Conservation (phyloP, 1,140 invertebrate genomes). For the Penaeus vannamei region DNA sequence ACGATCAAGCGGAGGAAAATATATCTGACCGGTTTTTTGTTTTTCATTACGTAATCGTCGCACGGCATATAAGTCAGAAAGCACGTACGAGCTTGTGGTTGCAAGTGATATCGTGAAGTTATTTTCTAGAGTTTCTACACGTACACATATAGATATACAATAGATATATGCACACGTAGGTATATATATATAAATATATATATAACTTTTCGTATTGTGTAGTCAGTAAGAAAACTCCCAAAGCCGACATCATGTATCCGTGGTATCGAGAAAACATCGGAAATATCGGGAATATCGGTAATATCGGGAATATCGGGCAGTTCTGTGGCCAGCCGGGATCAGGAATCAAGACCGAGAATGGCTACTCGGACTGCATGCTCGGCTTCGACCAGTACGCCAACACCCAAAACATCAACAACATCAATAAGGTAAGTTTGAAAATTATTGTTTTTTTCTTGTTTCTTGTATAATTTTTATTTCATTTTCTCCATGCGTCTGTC, state of each 20-base stretch:
- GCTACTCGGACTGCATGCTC: slow-evolving; percentile 59
- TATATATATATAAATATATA: slow-evolving; percentile 25
- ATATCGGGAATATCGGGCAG: slow-evolving; percentile 57
- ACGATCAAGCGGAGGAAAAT: too few relatives aligned
- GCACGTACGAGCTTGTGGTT: too few relatives aligned
- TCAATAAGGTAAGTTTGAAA: slow-evolving; percentile 51
- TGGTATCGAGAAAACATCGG: slow-evolving; percentile 60
- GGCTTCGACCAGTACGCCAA: slow-evolving; percentile 62
- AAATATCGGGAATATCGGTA: slow-evolving; percentile 53
- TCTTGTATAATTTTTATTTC: neutral
- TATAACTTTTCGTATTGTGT: neutral
- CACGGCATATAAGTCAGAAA: too few relatives aligned
- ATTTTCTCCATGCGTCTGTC: too few relatives aligned
- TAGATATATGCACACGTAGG: slow-evolving; percentile 21
- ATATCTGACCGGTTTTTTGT: too few relatives aligned
- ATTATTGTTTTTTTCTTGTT: neutral
- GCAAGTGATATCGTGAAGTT: too few relatives aligned
- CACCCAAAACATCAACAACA: slow-evolving; percentile 63
- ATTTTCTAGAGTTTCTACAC: too few relatives aligned
- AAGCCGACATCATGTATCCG: slow-evolving; percentile 55
- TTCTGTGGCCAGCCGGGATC: slow-evolving; percentile 56
- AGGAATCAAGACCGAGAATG: slow-evolving; percentile 60
- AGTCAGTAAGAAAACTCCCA: neutral
- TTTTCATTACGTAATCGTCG: too few relatives aligned
- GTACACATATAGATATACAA: neutral